These are phyloP conservation scores for Tortricodes alternella DNA, from an alignment of 2,888 invertebrate genomes.

Conservation along the genomic window DNA sequence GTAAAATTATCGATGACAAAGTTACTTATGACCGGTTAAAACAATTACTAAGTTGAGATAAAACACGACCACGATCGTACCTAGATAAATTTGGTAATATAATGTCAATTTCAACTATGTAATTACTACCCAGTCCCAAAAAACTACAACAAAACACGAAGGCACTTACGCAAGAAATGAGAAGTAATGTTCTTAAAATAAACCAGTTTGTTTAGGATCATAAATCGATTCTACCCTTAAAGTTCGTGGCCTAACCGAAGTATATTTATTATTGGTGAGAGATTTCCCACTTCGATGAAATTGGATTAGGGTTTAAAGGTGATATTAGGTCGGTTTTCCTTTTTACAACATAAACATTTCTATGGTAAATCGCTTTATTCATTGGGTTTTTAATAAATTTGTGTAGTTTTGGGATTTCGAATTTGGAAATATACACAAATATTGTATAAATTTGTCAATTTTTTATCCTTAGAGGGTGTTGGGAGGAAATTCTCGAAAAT, in stretches of 20 bases:
- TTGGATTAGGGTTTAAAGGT: background rate
- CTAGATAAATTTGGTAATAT: too few relatives aligned
- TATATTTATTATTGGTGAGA: background rate
- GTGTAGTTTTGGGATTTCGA: too few relatives aligned
- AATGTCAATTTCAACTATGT: background rate
- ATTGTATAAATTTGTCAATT: too few relatives aligned
- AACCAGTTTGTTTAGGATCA: conserved; percentile 18
- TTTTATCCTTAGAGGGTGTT: too few relatives aligned
- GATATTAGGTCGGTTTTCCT: background rate
- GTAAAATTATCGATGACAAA: too few relatives aligned
- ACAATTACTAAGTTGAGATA: too few relatives aligned
- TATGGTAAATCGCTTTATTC: too few relatives aligned
- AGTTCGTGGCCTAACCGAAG: background rate
- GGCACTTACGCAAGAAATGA: background rate
- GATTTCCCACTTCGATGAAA: conserved; percentile 5
- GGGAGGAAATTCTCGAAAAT: too few relatives aligned
- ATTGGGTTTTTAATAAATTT: too few relatives aligned
- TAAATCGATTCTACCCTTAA: conserved; percentile 7
- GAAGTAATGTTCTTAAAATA: conserved; percentile 4
- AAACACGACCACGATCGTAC: too few relatives aligned
- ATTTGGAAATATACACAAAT: too few relatives aligned
- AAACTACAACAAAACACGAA: background rate
- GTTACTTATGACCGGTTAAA: too few relatives aligned
- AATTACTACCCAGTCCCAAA: background rate
- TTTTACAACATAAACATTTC: background rate